Percentiles rank a stretch among this genome's conserved stretches.
phyloP scores from a whole-genome alignment of 2,113 vertebrate species.

The Hippocampus abdominalis region DNA sequence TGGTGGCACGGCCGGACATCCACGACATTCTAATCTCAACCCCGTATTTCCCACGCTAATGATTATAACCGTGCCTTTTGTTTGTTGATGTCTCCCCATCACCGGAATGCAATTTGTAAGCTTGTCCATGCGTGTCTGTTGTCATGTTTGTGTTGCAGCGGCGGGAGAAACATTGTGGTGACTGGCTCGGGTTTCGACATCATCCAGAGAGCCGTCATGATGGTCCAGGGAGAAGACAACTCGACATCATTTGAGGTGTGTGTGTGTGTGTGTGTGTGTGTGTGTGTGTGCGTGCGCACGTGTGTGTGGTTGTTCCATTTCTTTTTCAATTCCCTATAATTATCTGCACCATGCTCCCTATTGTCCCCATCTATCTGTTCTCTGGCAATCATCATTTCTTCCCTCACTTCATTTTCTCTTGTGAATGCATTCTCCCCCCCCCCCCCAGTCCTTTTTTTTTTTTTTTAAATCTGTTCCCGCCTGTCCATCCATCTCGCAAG shows the following conservation, averaged over 20 bases:
- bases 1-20: neutral
- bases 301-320: conserved; percentile 7
- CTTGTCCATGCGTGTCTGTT: conserved; percentile 5
- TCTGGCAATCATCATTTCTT: conserved; percentile 16
- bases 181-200: conserved; percentile 83
- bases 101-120: neutral
- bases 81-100: neutral
- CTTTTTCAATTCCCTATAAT: conserved; percentile 15
- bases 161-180: conserved; percentile 86
- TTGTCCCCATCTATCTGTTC: conserved; percentile 3
- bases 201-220: conserved; percentile 83
- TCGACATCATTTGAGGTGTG: conserved; percentile 36
- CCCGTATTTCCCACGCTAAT: neutral
- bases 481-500: conserved; percentile 23
- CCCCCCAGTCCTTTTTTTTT: neutral
- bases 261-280: neutral
- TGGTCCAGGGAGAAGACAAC: conserved; percentile 50
- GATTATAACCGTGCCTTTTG: neutral
- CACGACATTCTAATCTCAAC: neutral
- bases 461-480: conserved; percentile 9
- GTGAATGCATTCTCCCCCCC: neutral
- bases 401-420: neutral
- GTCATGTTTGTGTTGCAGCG: conserved; percentile 69
- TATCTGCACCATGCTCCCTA: conserved; percentile 1
- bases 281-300: neutral